Evolutionary conservation across 2,888 invertebrate genomes (phyloP), one percentile per base, ranked within the genome.

Genomic region (Pinctada fucata): DNA sequence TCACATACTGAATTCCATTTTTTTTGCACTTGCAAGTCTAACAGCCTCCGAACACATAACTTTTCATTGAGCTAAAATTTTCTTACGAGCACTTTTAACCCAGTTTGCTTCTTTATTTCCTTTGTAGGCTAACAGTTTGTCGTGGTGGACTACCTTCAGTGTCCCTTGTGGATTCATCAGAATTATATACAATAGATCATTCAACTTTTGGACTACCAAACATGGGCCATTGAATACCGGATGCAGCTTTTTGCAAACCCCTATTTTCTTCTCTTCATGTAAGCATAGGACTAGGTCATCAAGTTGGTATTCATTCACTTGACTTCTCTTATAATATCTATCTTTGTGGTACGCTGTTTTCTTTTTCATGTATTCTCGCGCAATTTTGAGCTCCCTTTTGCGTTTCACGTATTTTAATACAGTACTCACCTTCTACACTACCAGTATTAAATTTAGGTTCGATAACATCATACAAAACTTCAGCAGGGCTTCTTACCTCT

Each of bases 401-500:
- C 5, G 31, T 31, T 31, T 31, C 31, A 31, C 31, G 31, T 31
- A 31, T 31, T 5, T 13, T 70, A 72, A 64, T 51, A 6, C 51
- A 52, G 64, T 77, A 77, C 48, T 77, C 67, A 0, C 77, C 31
- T 31, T 31, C 31, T 31, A 31, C 31, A 31, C 31, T 31, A 31
- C 31, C 31, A 31, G 31, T 31, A 31, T 31, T 31, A 31, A 31
- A 31, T 31, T 31, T 31, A 1, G 31, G 31, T 6, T 5, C 8
- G 1, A n/a, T 64, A 0, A 1, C 50, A n/a, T 67, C 63, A 0
- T 75, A 81, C 48, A 80, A 49, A 1, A 82, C 0, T 31, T 83
- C 82, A 8, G 76, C 68, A 8, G 82, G 80, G 51, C 79, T n/a
- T 63, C 76, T 70, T 0, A 82, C 76, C 71, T 84, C 83, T 3